Evolutionary conservation across 2,888 invertebrate genomes (phyloP), one percentile per base, ranked within the genome.

Genomic region (Selenia dentaria): DNA sequence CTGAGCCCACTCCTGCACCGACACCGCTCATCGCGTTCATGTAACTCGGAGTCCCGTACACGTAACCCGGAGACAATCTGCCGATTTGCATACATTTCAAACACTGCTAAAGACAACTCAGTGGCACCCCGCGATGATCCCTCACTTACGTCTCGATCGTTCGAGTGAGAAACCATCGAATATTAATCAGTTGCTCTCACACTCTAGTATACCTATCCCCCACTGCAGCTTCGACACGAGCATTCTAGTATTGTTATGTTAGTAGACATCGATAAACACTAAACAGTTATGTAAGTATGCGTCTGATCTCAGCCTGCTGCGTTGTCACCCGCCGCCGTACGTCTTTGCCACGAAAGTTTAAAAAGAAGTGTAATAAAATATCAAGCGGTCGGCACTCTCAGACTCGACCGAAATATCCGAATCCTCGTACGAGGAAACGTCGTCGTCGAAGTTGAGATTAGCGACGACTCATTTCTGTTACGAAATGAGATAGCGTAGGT

Each of bases 11-110:
- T 8, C 82, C 84, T 40, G 74, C 82, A 24, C 83, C 73, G 46
- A 86, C 83, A 27, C 87, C 87, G 52, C 95, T 95, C 65, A 95
- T 94, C 64, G 95, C 94, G 74, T 95, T 94, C 81, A 96, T 92
- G 83, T 96, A 96, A 59, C 95, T 93, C 34, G 95, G 95, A 51
- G 95, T 94, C 62, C 96, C 94, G 59, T 90, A 90, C 84, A 96
- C 93, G 87, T 96, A 96, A 34, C 96, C 94, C 28, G 89, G 90
- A 16, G 90, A 89, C 70, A 90, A 80, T 80, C 90, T 90, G 87
- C 58, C 74, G 25, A 51, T 41, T 42, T 26, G 44, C 10, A n/a
- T 13, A 40, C 59, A 77, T 60, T 54, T 54, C 58, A 60, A 48
- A 51, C 32, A 50, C 20, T 25, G 49, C 14, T 6, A 6, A 25